Percentiles rank a stretch among this genome's conserved stretches.
These are phyloP conservation scores for Erebia epiphron DNA, from an alignment of 2,888 invertebrate genomes.

Conservation along the genomic window DNA sequence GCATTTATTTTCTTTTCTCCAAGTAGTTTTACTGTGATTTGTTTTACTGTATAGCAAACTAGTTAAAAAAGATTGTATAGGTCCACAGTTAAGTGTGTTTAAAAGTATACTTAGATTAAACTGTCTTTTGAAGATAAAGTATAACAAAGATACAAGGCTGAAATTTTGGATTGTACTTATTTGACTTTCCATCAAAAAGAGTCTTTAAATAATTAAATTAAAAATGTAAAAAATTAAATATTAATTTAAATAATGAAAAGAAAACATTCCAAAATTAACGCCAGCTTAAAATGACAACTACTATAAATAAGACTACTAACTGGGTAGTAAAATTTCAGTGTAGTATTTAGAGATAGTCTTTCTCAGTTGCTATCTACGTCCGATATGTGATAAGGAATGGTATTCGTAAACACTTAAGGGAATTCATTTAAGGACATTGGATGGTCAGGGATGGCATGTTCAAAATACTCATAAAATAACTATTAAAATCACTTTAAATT, in stretches of 20 bases:
- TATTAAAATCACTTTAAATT: not conserved
- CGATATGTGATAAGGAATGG: slow-evolving; percentile 23
- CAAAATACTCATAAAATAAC: slow-evolving; percentile 16
- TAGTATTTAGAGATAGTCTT: not conserved
- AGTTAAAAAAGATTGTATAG: not conserved
- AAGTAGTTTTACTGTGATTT: too few species aligned
- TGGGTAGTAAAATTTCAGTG: not conserved
- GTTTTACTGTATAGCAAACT: too few species aligned
- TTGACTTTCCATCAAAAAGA: not conserved
- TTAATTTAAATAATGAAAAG: not conserved
- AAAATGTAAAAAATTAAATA: too few species aligned
- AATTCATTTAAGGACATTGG: slow-evolving; percentile 41
- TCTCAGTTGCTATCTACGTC: not conserved
- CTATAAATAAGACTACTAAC: not conserved
- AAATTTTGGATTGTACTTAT: slow-evolving; percentile 2
- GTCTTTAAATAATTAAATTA: too few species aligned
- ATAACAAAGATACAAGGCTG: not conserved
- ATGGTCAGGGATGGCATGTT: slow-evolving; percentile 15
- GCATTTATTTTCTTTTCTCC: too few species aligned
- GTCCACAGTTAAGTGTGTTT: not conserved
- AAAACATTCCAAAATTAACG: not conserved
- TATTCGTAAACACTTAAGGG: slow-evolving; percentile 18
- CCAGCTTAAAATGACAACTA: not conserved
- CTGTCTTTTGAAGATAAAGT: slow-evolving; percentile 6
- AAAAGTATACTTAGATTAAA: slow-evolving; percentile 1